phyloP scores from a whole-genome alignment of 2,113 vertebrate genomes.

The Onychostoma macrolepis region DNA sequence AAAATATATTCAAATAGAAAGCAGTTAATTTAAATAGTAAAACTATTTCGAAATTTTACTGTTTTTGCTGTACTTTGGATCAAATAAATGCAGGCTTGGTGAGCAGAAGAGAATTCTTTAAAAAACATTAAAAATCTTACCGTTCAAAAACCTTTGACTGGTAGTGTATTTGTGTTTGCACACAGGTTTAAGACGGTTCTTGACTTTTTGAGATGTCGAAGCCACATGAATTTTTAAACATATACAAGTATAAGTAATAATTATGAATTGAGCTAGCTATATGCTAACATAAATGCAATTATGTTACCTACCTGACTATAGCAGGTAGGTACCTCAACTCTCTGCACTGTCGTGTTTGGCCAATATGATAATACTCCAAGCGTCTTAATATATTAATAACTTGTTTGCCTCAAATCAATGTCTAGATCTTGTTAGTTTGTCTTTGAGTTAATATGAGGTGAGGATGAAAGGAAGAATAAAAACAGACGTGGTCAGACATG shows the following conservation, averaged over 20 bases:
- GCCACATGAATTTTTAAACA: neutral
- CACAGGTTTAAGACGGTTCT: neutral
- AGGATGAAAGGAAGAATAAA: neutral
- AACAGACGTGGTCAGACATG: neutral
- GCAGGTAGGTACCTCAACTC: neutral
- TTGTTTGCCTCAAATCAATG: constrained; percentile 9
- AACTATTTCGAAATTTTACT: no score
- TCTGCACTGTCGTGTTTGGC: neutral
- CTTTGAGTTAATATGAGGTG: constrained; percentile 21
- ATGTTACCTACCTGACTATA: no score
- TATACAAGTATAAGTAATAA: no score
- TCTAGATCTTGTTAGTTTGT: constrained; percentile 33
- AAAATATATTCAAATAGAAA: no score
- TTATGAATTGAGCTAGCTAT: neutral
- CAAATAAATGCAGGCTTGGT: no score
- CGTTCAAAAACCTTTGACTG: no score
- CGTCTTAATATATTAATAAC: constrained; percentile 11
- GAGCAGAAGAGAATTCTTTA: no score
- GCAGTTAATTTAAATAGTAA: no score
- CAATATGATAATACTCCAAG: no score
- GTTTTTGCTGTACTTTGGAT: no score
- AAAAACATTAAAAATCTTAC: no score
- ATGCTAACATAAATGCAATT: neutral
- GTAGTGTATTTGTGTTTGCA: neutral
- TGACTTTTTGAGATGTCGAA: neutral